Evolutionary conservation across 2,888 invertebrate genomes (phyloP).

Genomic region (Drosophila anceps): DNA sequence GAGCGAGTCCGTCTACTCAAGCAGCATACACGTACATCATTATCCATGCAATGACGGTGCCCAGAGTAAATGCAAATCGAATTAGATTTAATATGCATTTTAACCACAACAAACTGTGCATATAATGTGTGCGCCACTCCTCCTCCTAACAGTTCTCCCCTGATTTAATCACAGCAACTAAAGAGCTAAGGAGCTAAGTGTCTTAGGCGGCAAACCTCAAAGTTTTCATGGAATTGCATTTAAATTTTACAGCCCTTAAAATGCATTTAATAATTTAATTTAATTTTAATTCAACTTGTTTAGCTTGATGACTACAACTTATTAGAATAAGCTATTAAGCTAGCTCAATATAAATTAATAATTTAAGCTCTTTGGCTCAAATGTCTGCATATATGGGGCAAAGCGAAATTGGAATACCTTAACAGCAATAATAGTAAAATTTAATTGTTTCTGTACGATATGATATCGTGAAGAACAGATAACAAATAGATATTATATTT

Average conservation of each 20-base stretch:
- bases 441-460: neutral
- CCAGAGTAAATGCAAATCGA: constrained; percentile 67
- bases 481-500: too few species aligned
- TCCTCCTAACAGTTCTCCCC: neutral
- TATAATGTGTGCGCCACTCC: constrained; percentile 48
- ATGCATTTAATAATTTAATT: constrained; percentile 12
- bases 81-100: constrained; percentile 77
- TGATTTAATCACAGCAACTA: constrained; percentile 18
- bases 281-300: neutral
- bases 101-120: constrained; percentile 70
- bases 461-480: neutral
- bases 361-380: neutral
- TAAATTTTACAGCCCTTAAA: neutral
- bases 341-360: neutral
- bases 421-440: neutral
- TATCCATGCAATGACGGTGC: constrained; percentile 47
- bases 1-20: neutral
- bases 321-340: constrained; percentile 2
- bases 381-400: neutral
- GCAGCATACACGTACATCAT: constrained; percentile 40
- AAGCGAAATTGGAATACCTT: neutral
- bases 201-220: constrained; percentile 34
- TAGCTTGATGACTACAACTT: neutral
- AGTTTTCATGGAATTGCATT: constrained; percentile 18
- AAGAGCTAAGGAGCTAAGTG: constrained; percentile 4